phyloP scores from a whole-genome alignment of 2,888 invertebrate species.

The Perdita meconis region DNA sequence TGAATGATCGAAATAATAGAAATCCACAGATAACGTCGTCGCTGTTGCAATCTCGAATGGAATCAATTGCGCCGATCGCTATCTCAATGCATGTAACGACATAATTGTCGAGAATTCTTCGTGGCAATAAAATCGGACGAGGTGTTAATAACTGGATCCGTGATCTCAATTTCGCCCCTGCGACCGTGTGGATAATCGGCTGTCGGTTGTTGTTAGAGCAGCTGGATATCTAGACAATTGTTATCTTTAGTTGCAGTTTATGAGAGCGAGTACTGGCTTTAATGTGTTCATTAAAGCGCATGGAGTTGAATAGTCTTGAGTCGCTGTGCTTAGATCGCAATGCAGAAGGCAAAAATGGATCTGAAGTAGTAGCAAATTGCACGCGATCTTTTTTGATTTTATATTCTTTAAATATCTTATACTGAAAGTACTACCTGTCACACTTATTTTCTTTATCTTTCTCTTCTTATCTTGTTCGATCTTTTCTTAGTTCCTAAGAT shows the following conservation, averaged over 20 bases:
- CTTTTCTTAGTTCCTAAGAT: too few species aligned
- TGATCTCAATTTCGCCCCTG: constrained; percentile 15
- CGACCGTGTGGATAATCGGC: constrained; percentile 36
- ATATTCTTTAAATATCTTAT: too few species aligned
- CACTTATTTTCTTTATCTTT: too few species aligned
- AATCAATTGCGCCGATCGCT: constrained; percentile 53
- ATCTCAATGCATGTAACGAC: constrained; percentile 56
- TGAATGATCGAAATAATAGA: constrained; percentile 51
- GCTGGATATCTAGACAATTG: constrained; percentile 13
- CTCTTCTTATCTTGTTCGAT: too few species aligned
- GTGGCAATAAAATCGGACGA: constrained; percentile 48
- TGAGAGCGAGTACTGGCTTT: not conserved
- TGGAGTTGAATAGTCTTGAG: too few species aligned
- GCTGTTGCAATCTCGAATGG: constrained; percentile 35
- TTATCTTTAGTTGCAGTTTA: constrained; percentile 14
- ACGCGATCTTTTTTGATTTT: too few species aligned
- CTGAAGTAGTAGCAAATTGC: too few species aligned
- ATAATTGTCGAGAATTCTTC: constrained; percentile 38
- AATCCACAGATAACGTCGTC: constrained; percentile 38
- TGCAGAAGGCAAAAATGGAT: too few species aligned
- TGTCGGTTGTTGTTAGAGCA: constrained; percentile 9
- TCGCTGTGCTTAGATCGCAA: too few species aligned
- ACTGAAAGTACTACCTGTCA: too few species aligned
- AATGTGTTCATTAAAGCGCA: not conserved
- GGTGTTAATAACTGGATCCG: constrained; percentile 52